Evolutionary conservation across 2,888 invertebrate genomes (phyloP), one percentile per base, ranked within the genome.

Genomic region (Leptopilina drosophilae): DNA sequence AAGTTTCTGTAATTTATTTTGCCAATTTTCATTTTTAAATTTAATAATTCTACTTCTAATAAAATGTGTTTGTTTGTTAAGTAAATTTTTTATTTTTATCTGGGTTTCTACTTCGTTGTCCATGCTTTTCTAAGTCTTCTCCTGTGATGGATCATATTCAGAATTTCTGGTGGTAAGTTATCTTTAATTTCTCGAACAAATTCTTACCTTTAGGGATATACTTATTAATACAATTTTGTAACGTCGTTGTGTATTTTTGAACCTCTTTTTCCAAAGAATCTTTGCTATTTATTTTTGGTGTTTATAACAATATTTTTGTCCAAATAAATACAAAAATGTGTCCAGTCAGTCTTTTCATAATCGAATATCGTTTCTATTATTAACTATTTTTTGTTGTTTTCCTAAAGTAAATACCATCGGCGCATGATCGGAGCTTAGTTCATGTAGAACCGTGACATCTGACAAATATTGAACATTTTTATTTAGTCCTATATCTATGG

Each of bases 401-500:
- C 77, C 82, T 7, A 85, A 11, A 4, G 26, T 53, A n/a, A 87
- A 67, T 7, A 84, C 42, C 12, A 86, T 81, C 53, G 87, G 86
- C 8, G 75, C 77, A 53, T 87, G 87, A 73, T 87, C 86, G 0
- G 86, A 87, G 53, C 77, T 85, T 7, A 87, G 78, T 79, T 85
- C 84, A n/a, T 83, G 46, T 8, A 77, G 20, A 1, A 82, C 69
- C 46, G 77, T 20, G 0, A 81, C 20, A 0, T 85, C 66, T 33
- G 82, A 77, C 0, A 84, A 79, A 40, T 82, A 79, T 0, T 11
- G 75, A 0, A 86, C 56, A 59, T 86, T 87, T 82, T 87, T 87
- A 20, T 82, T 85, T 11, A 87, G 49, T 40, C 81, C 83, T 78
- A 87, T 82, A 64, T 87, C 85, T 79, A 87, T 84, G 49, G 84